Percentiles rank a stretch among this genome's conserved stretches.
phyloP scores from a whole-genome alignment of 1,140 invertebrate genomes.

The Eriocheir sinensis region DNA sequence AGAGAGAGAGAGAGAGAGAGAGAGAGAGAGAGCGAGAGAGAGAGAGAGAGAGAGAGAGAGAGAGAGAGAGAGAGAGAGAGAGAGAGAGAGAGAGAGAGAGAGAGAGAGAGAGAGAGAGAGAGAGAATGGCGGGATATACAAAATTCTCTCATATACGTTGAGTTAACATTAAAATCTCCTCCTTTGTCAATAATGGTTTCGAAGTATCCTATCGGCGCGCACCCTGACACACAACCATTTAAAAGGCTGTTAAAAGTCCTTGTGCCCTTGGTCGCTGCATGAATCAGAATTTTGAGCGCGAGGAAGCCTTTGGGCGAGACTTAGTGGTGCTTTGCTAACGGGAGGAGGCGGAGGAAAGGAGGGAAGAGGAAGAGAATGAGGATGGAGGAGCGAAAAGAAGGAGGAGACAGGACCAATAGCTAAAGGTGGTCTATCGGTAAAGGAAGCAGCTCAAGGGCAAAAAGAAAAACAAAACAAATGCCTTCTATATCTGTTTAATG shows the following conservation, averaged over 20 bases:
- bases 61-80: slow-evolving; percentile 14
- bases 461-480: too few species aligned
- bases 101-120: slow-evolving; percentile 25
- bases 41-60: slow-evolving; percentile 18
- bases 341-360: not conserved
- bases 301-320: not conserved
- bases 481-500: too few species aligned
- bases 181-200: not conserved
- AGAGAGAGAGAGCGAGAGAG: not conserved
- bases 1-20: slow-evolving; percentile 10
- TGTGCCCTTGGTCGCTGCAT: not conserved
- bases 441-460: too few species aligned
- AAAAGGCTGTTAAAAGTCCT: slow-evolving; percentile 47
- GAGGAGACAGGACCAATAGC: too few species aligned
- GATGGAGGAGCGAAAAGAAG: not conserved
- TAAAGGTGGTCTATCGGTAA: too few species aligned
- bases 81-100: slow-evolving; percentile 14
- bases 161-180: not conserved
- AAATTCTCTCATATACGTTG: too few species aligned
- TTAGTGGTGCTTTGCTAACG: slow-evolving; percentile 7
- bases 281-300: slow-evolving; percentile 46
- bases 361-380: not conserved
- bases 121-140: too few species aligned
- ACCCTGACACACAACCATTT: not conserved
- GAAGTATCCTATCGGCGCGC: not conserved